Evolutionary conservation across 2,888 invertebrate genomes (phyloP), one percentile per base, ranked within the genome.

Genomic region (Parasteatoda lunata): DNA sequence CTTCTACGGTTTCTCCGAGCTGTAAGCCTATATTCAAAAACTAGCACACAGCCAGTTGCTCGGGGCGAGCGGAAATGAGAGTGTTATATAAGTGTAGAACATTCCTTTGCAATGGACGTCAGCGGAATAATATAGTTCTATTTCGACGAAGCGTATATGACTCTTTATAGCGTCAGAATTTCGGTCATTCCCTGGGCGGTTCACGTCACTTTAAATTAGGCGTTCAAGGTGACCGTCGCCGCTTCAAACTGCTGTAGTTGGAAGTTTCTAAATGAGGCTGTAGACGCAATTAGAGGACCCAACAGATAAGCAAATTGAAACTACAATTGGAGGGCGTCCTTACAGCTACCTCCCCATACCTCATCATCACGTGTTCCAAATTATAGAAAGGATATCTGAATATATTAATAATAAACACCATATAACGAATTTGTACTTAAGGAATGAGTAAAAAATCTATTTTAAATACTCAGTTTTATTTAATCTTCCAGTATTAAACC

Each of bases 291-390:
- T 87, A 87, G 77, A 82, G 69, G 49, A 59, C 11, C 64, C 9
- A 49, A 73, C 30, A 87, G 87, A 87, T 87, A 87, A 87, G 87
- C 87, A 87, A 82, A 87, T 85, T 87, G 87, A 77, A 82, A 81
- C 77, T 66, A 86, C 86, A 81, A 81, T 79, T 59, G 86, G 77
- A 76, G 75, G 30, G 30, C 30, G 30, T 30, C 30, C 30, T 30
- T 30, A 30, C 30, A 30, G 2, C 30, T 30, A 30, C 30, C 30
- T 30, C 30, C 30, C 30, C 30, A 30, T 30, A 30, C 1, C 30
- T 1, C 30, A 30, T 30, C 30, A 30, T 30, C 30, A 30, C 30
- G 2, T 2, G 30, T 1, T 30, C 30, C 30, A 30, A 30, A 30
- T 30, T 30, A 30, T 30, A 30, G 30, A 30, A 30, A 30, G 30